Evolutionary conservation across 2,888 invertebrate species (phyloP).

Genomic region (Automeris io): DNA sequence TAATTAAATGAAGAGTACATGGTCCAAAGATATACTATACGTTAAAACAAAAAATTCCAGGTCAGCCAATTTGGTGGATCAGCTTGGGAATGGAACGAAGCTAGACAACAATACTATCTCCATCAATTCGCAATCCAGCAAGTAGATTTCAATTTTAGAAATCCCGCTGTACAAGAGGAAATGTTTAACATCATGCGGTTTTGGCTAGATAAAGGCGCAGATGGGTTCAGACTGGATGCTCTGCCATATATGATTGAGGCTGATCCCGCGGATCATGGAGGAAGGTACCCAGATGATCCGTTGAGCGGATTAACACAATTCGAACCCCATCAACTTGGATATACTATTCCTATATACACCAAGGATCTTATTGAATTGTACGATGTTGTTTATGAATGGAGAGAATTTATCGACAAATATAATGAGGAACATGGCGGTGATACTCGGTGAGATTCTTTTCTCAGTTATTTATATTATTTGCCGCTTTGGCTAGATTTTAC

Average conservation of each 20-base stretch:
- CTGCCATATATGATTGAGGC: constrained; percentile 78
- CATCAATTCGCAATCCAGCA: constrained; percentile 81
- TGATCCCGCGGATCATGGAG: constrained; percentile 46
- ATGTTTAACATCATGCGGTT: constrained; percentile 79
- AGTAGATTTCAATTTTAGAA: constrained; percentile 83
- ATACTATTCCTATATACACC: constrained; percentile 78
- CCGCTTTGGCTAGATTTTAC: too few species aligned
- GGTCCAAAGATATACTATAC: background rate
- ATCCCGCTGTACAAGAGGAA: constrained; percentile 70
- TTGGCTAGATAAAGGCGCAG: constrained; percentile 86
- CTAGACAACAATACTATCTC: constrained; percentile 80
- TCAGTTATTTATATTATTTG: background rate
- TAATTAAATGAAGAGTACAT: background rate
- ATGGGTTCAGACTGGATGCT: constrained; percentile 85
- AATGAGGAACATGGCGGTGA: constrained; percentile 47
- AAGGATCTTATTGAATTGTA: constrained; percentile 78
- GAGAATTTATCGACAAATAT: constrained; percentile 71
- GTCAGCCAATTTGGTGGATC: constrained; percentile 78
- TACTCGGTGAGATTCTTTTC: constrained; percentile 50
- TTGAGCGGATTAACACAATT: constrained; percentile 52
- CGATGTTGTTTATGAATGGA: constrained; percentile 75
- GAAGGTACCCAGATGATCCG: constrained; percentile 70
- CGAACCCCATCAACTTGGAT: constrained; percentile 71
- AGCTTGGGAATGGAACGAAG: constrained; percentile 82
- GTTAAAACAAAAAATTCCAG: too few species aligned